These are phyloP conservation scores for Plecturocebus donacophilus DNA, from an alignment of 2,113 vertebrate genomes.

Conservation along the genomic window DNA sequence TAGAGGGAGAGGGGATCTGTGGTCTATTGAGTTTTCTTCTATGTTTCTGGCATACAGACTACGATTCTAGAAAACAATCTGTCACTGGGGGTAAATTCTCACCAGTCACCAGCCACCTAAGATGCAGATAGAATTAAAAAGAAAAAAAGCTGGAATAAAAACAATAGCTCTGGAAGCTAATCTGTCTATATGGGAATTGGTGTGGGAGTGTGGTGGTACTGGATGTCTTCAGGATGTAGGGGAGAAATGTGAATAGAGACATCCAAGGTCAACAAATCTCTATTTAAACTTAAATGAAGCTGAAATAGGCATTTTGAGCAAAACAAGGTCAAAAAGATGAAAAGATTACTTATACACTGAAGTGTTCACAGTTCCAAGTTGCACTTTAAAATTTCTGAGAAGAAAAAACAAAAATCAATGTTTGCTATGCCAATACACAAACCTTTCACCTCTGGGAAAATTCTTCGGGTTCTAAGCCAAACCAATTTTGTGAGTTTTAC, in stretches of 20 bases:
- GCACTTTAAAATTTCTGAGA: conserved; percentile 20
- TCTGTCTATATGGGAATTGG: not conserved
- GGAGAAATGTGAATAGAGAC: not conserved
- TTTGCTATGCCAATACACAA: not conserved
- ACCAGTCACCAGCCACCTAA: not conserved
- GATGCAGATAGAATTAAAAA: no score
- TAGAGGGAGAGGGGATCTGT: not conserved
- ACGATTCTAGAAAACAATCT: not conserved
- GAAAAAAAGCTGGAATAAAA: not conserved
- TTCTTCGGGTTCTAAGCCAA: not conserved
- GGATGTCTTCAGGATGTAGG: not conserved
- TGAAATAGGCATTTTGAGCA: conserved; percentile 30
- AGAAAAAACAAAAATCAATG: conserved; percentile 45
- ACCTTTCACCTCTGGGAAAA: conserved; percentile 26
- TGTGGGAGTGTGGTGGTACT: not conserved
- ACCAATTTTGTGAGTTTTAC: conserved; percentile 64
- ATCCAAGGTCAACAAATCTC: not conserved
- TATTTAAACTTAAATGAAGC: not conserved
- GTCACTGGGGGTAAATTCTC: not conserved
- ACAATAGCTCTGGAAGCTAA: not conserved
- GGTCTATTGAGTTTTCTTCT: not conserved
- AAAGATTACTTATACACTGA: not conserved
- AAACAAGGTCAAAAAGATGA: conserved; percentile 24
- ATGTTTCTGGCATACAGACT: not conserved
- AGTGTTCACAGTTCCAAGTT: conserved; percentile 10